These are phyloP conservation scores for Microcebus jonahi DNA, from an alignment of 2,113 vertebrate genomes.

Conservation along the genomic window DNA sequence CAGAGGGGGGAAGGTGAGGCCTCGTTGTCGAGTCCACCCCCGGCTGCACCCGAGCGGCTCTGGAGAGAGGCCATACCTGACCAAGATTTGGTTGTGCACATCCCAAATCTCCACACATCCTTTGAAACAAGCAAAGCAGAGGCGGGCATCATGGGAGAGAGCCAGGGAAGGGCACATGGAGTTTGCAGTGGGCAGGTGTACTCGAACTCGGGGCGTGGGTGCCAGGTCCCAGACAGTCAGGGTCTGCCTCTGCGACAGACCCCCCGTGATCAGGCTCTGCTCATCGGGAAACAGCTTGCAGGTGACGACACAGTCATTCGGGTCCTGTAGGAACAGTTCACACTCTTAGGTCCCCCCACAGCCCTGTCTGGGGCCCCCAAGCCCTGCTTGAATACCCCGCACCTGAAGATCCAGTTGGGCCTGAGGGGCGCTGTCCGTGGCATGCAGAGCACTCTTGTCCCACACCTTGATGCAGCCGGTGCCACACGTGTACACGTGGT, in stretches of 20 bases:
- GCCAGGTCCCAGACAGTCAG: constrained; percentile 73
- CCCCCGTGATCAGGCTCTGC: constrained; percentile 65
- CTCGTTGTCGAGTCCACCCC: neutral
- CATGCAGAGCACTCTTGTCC: constrained; percentile 34
- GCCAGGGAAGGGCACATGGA: constrained; percentile 57
- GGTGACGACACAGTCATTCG: constrained; percentile 28
- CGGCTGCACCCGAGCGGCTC: neutral
- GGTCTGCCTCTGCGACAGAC: neutral
- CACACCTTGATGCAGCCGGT: constrained; percentile 62
- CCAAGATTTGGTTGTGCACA: constrained; percentile 68
- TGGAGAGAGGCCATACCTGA: constrained; percentile 52
- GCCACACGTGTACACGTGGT: constrained; percentile 65
- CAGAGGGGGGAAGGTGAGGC: neutral
- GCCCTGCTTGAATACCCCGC: neutral
- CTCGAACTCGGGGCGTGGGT: constrained; percentile 45
- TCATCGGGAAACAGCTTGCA: constrained; percentile 63
- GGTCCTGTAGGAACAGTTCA: neutral
- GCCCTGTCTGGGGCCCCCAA: neutral
- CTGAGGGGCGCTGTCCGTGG: neutral
- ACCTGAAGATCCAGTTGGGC: constrained; percentile 72
- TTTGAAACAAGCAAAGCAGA: constrained; percentile 72
- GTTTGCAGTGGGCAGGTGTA: constrained; percentile 39
- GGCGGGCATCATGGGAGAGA: constrained; percentile 61
- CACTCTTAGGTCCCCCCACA: neutral
- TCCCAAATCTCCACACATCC: constrained; percentile 76